Conservation (phyloP, 1,140 invertebrate species). For the Schlechtendalia chinensis region DNA sequence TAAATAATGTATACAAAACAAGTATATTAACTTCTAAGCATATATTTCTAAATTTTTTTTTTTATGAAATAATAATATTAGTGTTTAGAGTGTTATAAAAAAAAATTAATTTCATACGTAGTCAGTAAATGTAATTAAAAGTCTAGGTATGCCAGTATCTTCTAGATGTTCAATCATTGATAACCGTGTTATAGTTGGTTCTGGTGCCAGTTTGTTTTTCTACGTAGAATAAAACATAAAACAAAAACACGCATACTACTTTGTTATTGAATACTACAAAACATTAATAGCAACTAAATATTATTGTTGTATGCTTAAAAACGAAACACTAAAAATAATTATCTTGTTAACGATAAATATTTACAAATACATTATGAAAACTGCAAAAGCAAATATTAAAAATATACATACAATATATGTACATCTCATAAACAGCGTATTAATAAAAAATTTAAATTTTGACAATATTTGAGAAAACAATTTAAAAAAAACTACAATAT, state of each 20-base stretch:
- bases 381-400: not conserved
- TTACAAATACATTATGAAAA: not conserved
- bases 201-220: not conserved
- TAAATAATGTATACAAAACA: not conserved
- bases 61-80: too few relatives aligned
- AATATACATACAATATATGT: too few relatives aligned
- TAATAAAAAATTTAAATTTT: too few relatives aligned
- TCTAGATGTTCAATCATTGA: constrained; percentile 25
- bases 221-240: constrained; percentile 21
- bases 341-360: not conserved
- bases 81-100: not conserved
- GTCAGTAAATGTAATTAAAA: constrained; percentile 9
- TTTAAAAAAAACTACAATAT: too few relatives aligned
- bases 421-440: too few relatives aligned
- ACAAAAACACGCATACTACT: constrained; percentile 11
- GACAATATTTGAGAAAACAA: too few relatives aligned
- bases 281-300: not conserved
- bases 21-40: not conserved
- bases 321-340: not conserved
- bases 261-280: constrained; percentile 25
- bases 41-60: too few relatives aligned
- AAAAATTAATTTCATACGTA: constrained; percentile 5
- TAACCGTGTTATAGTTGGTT: not conserved
- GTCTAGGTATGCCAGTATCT: constrained; percentile 24
- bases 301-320: not conserved